Evolutionary conservation across 2,113 vertebrate genomes (phyloP).

Genomic region (Scomber japonicus): DNA sequence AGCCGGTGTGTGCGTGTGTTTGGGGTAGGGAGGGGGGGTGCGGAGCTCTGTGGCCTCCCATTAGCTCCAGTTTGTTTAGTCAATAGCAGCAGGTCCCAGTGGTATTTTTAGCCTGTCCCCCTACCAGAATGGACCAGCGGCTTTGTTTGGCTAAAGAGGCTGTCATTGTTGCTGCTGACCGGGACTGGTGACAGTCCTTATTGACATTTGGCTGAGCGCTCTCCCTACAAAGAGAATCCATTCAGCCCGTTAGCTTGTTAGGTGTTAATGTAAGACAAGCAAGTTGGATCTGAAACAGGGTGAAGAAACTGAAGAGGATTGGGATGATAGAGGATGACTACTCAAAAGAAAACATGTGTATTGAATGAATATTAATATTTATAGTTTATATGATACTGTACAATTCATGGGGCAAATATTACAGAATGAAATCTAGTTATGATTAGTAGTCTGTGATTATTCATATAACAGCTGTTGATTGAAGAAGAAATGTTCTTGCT

Average conservation of each 20-base stretch:
- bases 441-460: no score
- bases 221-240: conserved; percentile 11
- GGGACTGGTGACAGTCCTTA: conserved; percentile 42
- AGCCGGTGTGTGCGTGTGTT: conserved; percentile 23
- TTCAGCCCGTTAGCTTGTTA: conserved; percentile 37
- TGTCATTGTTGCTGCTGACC: conserved; percentile 48
- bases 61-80: conserved; percentile 82
- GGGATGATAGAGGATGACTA: background rate
- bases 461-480: background rate
- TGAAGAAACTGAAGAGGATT: no score
- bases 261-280: conserved; percentile 5
- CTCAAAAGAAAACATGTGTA: background rate
- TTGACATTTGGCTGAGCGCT: conserved; percentile 60
- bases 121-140: conserved; percentile 51
- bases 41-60: conserved; percentile 68
- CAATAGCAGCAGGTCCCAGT: conserved; percentile 77
- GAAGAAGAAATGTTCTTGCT: background rate
- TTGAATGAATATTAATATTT: background rate
- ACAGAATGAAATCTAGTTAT: background rate
- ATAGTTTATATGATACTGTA: background rate
- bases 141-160: conserved; percentile 66
- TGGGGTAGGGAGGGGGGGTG: background rate
- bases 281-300: background rate
- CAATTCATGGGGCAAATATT: background rate
- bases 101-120: conserved; percentile 76